These are phyloP conservation scores for Craniophora ligustri DNA, from an alignment of 2,888 invertebrate species.

Conservation along the genomic window DNA sequence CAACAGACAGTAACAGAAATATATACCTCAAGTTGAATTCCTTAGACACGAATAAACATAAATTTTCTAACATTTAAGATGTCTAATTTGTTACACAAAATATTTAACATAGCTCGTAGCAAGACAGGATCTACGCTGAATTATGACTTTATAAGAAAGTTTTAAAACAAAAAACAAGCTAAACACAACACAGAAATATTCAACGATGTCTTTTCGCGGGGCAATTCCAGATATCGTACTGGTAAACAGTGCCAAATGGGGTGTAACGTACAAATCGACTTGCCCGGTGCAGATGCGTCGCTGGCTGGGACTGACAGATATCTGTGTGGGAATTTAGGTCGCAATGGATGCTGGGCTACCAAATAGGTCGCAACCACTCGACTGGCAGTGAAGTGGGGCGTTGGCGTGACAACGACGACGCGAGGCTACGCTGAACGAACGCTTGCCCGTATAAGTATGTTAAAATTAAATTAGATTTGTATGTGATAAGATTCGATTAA, in stretches of 20 bases:
- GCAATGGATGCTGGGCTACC: slow-evolving; percentile 63
- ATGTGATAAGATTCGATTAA: slow-evolving; percentile 36
- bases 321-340: slow-evolving; percentile 68
- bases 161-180: slow-evolving; percentile 18
- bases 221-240: slow-evolving; percentile 42
- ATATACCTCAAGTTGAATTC: slow-evolving; percentile 10
- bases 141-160: slow-evolving; percentile 13
- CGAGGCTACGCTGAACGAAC: slow-evolving; percentile 49
- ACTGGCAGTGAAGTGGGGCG: slow-evolving; percentile 54
- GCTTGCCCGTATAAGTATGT: slow-evolving; percentile 48
- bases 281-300: slow-evolving; percentile 65
- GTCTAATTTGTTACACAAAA: slow-evolving; percentile 28
- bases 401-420: slow-evolving; percentile 38
- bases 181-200: slow-evolving; percentile 25
- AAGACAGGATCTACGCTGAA: slow-evolving; percentile 9
- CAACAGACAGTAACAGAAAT: slow-evolving; percentile 12
- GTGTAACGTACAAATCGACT: slow-evolving; percentile 66
- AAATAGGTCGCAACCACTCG: slow-evolving; percentile 61
- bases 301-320: slow-evolving; percentile 66
- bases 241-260: slow-evolving; percentile 59
- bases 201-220: slow-evolving; percentile 29
- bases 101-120: not conserved
- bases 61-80: slow-evolving; percentile 20
- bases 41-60: slow-evolving; percentile 15
- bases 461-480: slow-evolving; percentile 42